Percentiles rank a stretch among this genome's conserved stretches.
phyloP scores from a whole-genome alignment of 2,888 invertebrate species.

The Bombylius discolor region DNA sequence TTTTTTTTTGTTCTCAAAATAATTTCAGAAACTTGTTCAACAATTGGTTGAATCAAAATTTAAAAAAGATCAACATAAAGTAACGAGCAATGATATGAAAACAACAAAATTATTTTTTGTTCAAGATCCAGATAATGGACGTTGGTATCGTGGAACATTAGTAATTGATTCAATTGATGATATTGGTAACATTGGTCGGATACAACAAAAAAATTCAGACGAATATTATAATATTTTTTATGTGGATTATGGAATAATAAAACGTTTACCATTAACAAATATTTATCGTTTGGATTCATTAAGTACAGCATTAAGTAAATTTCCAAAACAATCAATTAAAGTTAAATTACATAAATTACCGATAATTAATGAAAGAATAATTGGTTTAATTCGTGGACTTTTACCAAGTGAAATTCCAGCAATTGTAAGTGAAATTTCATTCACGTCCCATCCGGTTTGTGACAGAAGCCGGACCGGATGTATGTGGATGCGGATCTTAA shows the following conservation, averaged over 20 bases:
- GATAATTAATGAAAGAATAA: constrained; percentile 38
- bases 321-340: constrained; percentile 45
- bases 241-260: constrained; percentile 43
- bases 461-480: too few species aligned
- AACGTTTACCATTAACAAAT: constrained; percentile 32
- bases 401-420: constrained; percentile 41
- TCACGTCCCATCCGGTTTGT: not conserved
- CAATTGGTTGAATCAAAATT: constrained; percentile 26
- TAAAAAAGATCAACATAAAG: constrained; percentile 28
- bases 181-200: not conserved
- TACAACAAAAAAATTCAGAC: constrained; percentile 24
- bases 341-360: constrained; percentile 47
- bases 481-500: too few species aligned
- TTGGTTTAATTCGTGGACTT: constrained; percentile 44
- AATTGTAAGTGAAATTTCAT: constrained; percentile 21
- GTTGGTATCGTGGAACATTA: constrained; percentile 40
- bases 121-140: constrained; percentile 29
- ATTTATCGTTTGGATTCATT: constrained; percentile 39
- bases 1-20: not conserved
- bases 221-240: constrained; percentile 39
- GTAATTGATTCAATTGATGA: constrained; percentile 15
- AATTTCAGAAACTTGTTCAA: constrained; percentile 20
- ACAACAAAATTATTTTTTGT: constrained; percentile 39
- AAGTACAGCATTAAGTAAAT: constrained; percentile 44
- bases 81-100: constrained; percentile 23